Conservation (phyloP, 2,888 invertebrate species). For the Volucella inanis region DNA sequence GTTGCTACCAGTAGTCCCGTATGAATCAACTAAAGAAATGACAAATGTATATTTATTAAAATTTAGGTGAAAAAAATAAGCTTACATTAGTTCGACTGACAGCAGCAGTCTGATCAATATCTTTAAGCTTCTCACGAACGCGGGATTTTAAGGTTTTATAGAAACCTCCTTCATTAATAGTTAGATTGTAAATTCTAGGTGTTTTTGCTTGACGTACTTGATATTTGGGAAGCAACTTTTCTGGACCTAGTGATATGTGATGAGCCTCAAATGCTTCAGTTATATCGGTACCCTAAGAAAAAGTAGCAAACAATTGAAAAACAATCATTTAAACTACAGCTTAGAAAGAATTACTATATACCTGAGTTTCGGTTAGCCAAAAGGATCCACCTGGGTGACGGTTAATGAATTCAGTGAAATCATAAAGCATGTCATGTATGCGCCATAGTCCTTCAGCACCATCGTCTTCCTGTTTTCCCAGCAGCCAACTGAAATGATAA, state of each 20-base stretch:
- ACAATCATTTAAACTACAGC: background rate
- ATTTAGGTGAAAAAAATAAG: conserved; percentile 23
- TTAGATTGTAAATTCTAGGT: conserved; percentile 88
- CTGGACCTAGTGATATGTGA: conserved; percentile 86
- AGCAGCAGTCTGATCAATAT: conserved; percentile 82
- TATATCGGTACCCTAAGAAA: conserved; percentile 88
- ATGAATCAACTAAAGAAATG: conserved; percentile 80
- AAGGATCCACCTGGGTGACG: conserved; percentile 93
- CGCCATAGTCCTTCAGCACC: conserved; percentile 92
- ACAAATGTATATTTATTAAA: background rate
- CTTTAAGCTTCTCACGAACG: conserved; percentile 85
- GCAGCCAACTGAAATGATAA: conserved; percentile 84
- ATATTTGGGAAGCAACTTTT: conserved; percentile 86
- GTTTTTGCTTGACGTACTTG: conserved; percentile 86
- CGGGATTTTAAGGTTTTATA: conserved; percentile 88
- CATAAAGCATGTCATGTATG: conserved; percentile 90
- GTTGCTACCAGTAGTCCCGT: conserved; percentile 81
- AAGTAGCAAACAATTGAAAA: background rate
- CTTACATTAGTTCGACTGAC: conserved; percentile 80
- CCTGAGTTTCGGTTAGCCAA: conserved; percentile 89
- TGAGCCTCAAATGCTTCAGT: conserved; percentile 91
- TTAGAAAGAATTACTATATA: conserved; percentile 77
- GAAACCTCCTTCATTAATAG: conserved; percentile 89
- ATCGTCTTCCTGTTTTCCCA: conserved; percentile 87
- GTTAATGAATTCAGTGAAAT: conserved; percentile 90